Percentiles rank a stretch among this genome's conserved stretches.
Conservation (phyloP, 1,140 invertebrate genomes). For the Paramacrobiotus metropolitanus region DNA sequence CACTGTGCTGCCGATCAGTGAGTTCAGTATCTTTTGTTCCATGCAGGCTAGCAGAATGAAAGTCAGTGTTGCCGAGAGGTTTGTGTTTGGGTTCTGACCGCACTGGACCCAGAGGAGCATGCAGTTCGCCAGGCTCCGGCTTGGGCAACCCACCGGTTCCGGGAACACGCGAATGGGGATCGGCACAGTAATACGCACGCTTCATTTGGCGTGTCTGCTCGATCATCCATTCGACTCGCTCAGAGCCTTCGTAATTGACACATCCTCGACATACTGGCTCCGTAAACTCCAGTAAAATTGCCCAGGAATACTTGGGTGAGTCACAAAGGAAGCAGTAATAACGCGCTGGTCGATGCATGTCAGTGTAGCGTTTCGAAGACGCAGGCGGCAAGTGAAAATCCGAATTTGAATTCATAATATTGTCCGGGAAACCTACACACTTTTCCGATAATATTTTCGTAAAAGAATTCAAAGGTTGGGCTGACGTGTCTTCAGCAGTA, state of each 20-base stretch:
- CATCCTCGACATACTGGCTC: background rate
- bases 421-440: too few relatives aligned
- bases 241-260: constrained; percentile 1
- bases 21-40: too few relatives aligned
- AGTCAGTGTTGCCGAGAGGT: too few relatives aligned
- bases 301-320: background rate
- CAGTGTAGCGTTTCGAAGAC: background rate
- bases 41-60: too few relatives aligned
- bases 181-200: background rate
- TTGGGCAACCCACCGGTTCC: background rate
- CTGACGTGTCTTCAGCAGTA: too few relatives aligned
- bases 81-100: background rate
- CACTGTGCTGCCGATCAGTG: background rate
- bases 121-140: background rate
- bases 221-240: constrained; percentile 2
- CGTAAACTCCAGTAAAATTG: background rate
- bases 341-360: background rate
- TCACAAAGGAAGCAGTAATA: background rate
- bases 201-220: constrained; percentile 1
- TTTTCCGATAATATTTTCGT: too few relatives aligned
- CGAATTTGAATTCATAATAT: background rate
- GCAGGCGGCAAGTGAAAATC: too few relatives aligned
- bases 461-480: too few relatives aligned
- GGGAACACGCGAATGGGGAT: background rate
- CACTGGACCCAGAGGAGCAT: background rate